phyloP scores from a whole-genome alignment of 2,113 vertebrate genomes.

The Cephalopterus ornatus region DNA sequence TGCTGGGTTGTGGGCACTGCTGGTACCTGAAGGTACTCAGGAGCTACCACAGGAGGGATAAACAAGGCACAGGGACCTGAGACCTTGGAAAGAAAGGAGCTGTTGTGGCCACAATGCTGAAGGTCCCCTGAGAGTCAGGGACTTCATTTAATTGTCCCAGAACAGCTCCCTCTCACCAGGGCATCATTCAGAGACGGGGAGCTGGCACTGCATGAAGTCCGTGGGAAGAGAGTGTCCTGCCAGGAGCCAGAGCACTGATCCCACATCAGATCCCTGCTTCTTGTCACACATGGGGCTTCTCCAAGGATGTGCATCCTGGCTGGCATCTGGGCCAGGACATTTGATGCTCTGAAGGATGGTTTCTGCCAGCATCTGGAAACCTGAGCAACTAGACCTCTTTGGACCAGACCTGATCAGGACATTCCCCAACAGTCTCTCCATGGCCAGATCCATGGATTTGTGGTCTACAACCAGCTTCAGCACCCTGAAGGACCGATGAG shows the following conservation, averaged over 20 bases:
- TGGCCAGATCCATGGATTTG: neutral
- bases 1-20: neutral
- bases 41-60: neutral
- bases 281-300: rapidly evolving
- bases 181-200: neutral
- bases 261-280: neutral
- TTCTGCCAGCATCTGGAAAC: neutral
- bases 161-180: neutral
- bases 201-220: rapidly evolving
- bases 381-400: neutral
- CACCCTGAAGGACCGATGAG: neutral
- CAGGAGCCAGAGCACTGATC: neutral
- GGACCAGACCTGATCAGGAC: neutral
- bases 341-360: neutral
- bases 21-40: neutral
- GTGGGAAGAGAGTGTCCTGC: neutral
- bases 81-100: neutral
- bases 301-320: neutral
- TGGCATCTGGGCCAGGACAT: neutral
- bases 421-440: neutral
- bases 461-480: neutral
- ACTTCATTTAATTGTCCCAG: neutral
- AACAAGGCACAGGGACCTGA: neutral
- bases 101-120: neutral
- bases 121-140: neutral